Evolutionary conservation across 23 tunicate genomes (phyloP), one percentile per base, ranked within the genome.

Genomic region (Halocynthia roretzi): DNA sequence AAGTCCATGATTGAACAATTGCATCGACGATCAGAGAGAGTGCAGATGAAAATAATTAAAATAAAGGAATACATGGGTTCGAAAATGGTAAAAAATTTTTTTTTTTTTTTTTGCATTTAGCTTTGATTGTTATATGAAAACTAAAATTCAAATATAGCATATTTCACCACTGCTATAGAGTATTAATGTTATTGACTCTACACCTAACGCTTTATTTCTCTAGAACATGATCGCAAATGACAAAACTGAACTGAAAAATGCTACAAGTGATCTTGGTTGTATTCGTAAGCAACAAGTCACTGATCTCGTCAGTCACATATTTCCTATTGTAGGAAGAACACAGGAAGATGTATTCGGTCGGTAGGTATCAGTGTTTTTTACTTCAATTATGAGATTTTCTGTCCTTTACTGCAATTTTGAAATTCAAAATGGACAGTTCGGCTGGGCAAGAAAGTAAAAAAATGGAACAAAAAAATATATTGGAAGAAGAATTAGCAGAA

Each of bases 401-500:
- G 44, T 31, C 44, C 44, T 31, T 31, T 4, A 31, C 44, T 31
- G 44, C 44, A 31, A 1, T 31, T 31, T 31, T 31, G 4, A 31
- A 31, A 31, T 31, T 31, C 44, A 31, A 31, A 31, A 70, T 53
- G 48, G 75, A 70, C 12, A 49, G 50, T 9, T 70, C 75, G 8
- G 31, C 54, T 9, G 55, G 50, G 48, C 11, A 70, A 48, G 55
- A 73, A 62, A 4, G 75, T 54, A 12, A 56, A 31, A 8, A n/a
- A 53, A 72, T 10, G 73, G 48, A 22, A 50, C 15, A 70, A 31
- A 51, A 52, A 56, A 67, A 61, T 51, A 51, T 76, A 7, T 31
- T 88, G 65, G 88, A 88, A 68, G 82, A 83, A 63, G 88, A 80
- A 44, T 64, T 83, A 72, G 96, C 82, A 8, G 96, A 89, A 76